Evolutionary conservation across 2,113 vertebrate species (phyloP).

Genomic region (Catharus fuscescens): DNA sequence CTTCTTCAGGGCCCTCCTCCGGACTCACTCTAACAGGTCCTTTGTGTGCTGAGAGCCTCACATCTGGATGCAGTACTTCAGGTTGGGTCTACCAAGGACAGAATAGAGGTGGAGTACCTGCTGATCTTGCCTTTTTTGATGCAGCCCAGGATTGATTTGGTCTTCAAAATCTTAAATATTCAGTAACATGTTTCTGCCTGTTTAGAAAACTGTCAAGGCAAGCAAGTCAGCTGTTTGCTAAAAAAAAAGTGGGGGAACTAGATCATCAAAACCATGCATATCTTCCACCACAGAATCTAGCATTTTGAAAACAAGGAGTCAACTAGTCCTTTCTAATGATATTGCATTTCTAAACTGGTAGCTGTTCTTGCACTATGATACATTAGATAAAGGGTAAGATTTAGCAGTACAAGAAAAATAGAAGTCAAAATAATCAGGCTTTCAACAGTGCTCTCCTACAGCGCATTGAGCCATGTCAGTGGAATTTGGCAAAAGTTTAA

Average conservation of each 20-base stretch:
- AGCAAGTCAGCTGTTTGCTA: neutral
- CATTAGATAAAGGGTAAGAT: neutral
- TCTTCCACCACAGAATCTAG: neutral
- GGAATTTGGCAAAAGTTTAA: slow-evolving; percentile 10
- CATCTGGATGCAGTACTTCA: neutral
- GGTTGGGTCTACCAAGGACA: neutral
- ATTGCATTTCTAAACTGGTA: neutral
- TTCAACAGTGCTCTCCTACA: neutral
- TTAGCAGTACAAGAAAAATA: neutral
- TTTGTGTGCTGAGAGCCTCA: neutral
- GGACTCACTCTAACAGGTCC: fast-evolving
- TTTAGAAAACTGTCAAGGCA: neutral
- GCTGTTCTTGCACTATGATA: neutral
- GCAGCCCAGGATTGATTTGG: no score
- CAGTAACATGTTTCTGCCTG: neutral
- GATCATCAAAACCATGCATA: neutral
- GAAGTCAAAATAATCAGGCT: neutral
- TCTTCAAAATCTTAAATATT: neutral
- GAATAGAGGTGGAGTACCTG: neutral
- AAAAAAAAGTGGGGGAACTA: neutral
- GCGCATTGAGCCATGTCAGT: neutral
- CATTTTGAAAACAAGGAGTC: neutral
- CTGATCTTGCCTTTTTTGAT: neutral
- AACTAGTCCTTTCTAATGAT: neutral
- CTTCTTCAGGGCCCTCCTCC: neutral